Base-by-base conservation (phyloP, 2,888 invertebrate genomes). In the Napeogenes sylphis region DNA sequence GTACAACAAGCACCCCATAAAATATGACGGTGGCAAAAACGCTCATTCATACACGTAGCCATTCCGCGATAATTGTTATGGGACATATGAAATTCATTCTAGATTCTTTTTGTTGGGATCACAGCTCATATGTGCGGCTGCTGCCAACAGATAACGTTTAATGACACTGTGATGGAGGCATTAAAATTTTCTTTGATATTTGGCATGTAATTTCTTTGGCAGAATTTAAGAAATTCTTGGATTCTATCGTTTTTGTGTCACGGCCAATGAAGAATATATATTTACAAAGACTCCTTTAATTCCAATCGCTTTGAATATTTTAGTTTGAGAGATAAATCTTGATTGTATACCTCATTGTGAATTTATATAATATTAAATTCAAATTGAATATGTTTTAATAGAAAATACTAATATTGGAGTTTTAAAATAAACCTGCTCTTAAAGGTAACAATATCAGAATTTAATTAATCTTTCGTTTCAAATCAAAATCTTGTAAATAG, bases 21-120 rank as follows among this genome's bases (percentile, higher is more conserved):
- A 84, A 84, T 83, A 84, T 82, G 79, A 82, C 78, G 80, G 76
- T 81, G 78, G 73, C 75, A 83, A 83, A 84, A 83, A 79, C 72
- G 70, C 68, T 65, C 69, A 64, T 73, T 65, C 76, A 76, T 73
- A 71, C 73, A 73, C 71, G 71, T 68, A 65, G 64, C 70, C 70
- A 70, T 72, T 71, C 63, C 68, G 69, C 72, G 73, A 82, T 82
- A 83, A 82, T 83, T 83, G 80, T 82, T 81, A 82, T 77, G 77
- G 75, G 75, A 76, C 80, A 73, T 79, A 79, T 77, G 78, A 75
- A 77, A 80, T 77, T 70, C 74, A 74, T 77, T 70, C 74, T 71
- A 60, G 56, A 62, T 63, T 53, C 51, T 65, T 68, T 68, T 69
- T 66, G 51, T 64, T 46, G 63, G 53, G 61, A 65, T 66, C 62